These are phyloP conservation scores for Oxyruncus cristatus DNA, from an alignment of 2,113 vertebrate genomes.

Conservation along the genomic window DNA sequence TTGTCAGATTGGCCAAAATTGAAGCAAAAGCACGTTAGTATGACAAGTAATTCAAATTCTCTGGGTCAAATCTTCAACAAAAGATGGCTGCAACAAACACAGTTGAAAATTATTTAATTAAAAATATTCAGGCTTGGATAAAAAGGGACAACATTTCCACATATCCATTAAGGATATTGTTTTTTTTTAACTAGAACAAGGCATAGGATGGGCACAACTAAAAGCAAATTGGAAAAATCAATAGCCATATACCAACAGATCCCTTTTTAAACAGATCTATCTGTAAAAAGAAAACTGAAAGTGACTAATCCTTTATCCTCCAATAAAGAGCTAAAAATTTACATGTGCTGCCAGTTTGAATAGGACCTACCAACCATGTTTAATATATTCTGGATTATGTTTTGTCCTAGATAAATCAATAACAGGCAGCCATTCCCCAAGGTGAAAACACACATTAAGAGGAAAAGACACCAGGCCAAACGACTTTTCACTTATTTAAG, in stretches of 20 bases:
- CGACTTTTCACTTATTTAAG: neutral
- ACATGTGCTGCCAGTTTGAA: neutral
- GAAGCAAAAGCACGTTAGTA: neutral
- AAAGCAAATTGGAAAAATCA: slow-evolving; percentile 1
- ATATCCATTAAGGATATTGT: neutral
- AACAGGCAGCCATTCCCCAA: slow-evolving; percentile 23
- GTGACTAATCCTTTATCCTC: slow-evolving; percentile 4
- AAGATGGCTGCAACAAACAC: neutral
- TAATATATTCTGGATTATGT: slow-evolving; percentile 24
- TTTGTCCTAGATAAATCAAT: slow-evolving; percentile 55
- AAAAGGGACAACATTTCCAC: neutral
- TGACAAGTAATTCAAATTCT: neutral
- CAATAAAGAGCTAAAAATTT: slow-evolving; percentile 40
- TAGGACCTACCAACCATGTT: neutral
- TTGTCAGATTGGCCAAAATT: slow-evolving; percentile 36
- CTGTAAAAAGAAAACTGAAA: neutral
- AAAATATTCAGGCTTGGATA: neutral
- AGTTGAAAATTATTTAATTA: neutral
- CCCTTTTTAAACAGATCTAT: slow-evolving; percentile 8
- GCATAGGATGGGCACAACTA: neutral
- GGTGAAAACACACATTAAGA: slow-evolving; percentile 53
- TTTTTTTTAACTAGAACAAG: neutral
- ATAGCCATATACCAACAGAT: neutral
- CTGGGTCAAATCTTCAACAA: neutral
- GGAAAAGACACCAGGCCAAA: slow-evolving; percentile 9